A percentile compares a stretch with the other conserved stretches of the same genome.
Evolutionary conservation across 2,888 invertebrate species (phyloP).

Genomic region (Petrolisthes cinctipes): DNA sequence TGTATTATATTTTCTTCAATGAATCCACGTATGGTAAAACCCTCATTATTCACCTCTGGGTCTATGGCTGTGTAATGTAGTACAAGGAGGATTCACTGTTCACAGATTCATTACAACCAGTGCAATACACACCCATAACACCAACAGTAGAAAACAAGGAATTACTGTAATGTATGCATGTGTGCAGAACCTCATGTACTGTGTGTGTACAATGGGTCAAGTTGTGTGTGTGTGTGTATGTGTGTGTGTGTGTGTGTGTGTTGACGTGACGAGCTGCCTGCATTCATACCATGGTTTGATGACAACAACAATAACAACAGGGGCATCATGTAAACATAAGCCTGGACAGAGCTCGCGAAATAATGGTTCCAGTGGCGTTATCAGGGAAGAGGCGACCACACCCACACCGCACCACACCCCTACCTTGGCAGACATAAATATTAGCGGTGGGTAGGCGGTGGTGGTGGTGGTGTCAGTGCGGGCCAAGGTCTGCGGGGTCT

Average conservation of each 20-base stretch:
- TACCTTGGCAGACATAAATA: conserved; percentile 33
- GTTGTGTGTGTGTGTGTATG: conserved; percentile 8
- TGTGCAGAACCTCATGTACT: background rate
- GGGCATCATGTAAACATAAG: background rate
- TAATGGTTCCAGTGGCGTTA: conserved; percentile 21
- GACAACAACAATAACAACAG: background rate
- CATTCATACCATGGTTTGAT: conserved; percentile 20
- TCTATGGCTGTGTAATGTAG: no score
- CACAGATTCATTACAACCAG: no score
- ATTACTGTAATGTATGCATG: no score
- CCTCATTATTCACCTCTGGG: no score
- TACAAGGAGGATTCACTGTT: no score
- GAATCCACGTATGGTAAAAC: no score
- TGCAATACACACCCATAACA: no score
- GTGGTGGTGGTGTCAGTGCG: conserved; percentile 10
- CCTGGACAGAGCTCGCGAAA: conserved; percentile 1
- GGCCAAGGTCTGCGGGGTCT: conserved; percentile 35
- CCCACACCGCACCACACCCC: conserved; percentile 23
- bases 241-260: conserved; percentile 22
- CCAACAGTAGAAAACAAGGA: no score
- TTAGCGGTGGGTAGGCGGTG: no score
- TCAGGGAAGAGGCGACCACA: conserved; percentile 42
- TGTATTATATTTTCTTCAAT: background rate
- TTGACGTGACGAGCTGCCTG: background rate
- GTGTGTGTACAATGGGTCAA: background rate